Base-by-base conservation (phyloP, 1,140 invertebrate species). In the Anastrepha ludens region DNA sequence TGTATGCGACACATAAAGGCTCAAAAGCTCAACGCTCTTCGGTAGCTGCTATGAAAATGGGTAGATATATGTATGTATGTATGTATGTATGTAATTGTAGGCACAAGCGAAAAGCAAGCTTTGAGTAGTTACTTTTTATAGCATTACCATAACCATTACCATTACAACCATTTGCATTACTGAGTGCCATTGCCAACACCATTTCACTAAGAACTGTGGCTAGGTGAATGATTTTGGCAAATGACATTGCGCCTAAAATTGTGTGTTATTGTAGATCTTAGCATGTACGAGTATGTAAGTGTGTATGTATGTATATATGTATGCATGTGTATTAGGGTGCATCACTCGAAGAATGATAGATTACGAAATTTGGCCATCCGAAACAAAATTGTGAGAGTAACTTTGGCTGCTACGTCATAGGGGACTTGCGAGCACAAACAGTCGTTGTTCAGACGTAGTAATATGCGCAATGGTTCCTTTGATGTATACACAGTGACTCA, bases 111-210 rank as follows among this genome's bases (percentile, higher is more conserved):
- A 67, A n/a, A 20, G 29, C 29, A 1, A 29, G 29, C 29, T 29
- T 29, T 29, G 29, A 29, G 29, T 29, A 29, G 29, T 29, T 29
- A 29, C 29, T 29, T 29, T 74, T 44, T 44, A 47, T 15, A 17
- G 11, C 67, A 74, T 74, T 74, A 74, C 15, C 67, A 74, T 74
- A 74, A 74, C 17, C 67, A 74, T 74, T 47, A 47, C 44, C 41
- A 74, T 74, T 74, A 74, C 67, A 41, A 41, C 15, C 41, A 74
- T 74, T 62, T 74, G 41, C 67, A 74, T 74, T 74, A 44, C 41
- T 15, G 13, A 74, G 67, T 74, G 39, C 44, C 67, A 74, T 6
- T 74, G 67, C 67, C 67, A 39, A 1, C 39, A 8, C 41, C 41
- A 74, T 29, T 9, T 41, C 39, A 62, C 13, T 17, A 11, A 74